Conservation (phyloP, 2,797 vertebrate species). For the Tarsius wallacei region DNA sequence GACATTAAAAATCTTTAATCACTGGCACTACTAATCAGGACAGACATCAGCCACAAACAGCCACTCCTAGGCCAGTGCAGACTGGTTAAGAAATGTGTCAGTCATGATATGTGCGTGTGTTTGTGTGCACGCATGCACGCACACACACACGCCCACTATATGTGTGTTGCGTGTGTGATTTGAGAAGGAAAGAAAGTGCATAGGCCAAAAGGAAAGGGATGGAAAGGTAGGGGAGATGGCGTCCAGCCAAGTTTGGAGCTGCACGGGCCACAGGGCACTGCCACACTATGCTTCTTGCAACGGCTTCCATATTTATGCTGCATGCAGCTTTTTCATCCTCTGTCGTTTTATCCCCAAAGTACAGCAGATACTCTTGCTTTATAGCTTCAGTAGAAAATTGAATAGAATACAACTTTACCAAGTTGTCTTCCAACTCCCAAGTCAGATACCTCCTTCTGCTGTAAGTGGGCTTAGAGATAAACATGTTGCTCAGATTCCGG, state of each 20-base stretch:
- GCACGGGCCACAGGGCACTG: fast-evolving
- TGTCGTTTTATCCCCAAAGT: not conserved
- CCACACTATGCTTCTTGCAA: fast-evolving
- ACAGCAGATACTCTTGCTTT: not conserved
- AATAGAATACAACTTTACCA: not conserved
- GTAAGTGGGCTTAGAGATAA: not conserved
- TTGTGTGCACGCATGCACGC: not conserved
- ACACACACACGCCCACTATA: too few species aligned
- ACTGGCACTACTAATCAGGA: not conserved
- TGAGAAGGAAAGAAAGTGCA: not conserved
- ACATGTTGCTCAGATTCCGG: not conserved
- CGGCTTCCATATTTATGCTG: not conserved
- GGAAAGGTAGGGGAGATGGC: not conserved
- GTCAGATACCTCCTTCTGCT: not conserved
- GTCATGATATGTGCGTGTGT: not conserved
- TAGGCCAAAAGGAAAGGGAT: not conserved
- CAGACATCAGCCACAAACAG: not conserved
- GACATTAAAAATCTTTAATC: not conserved
- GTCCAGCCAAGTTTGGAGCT: not conserved
- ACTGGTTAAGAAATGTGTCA: not conserved
- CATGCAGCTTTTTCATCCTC: not conserved
- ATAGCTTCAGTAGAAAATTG: not conserved
- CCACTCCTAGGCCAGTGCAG: not conserved
- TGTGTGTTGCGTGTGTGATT: fast-evolving
- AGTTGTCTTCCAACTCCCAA: not conserved